Evolutionary conservation across 2,797 vertebrate genomes (phyloP).

Genomic region (Lycodopsis pacificus): DNA sequence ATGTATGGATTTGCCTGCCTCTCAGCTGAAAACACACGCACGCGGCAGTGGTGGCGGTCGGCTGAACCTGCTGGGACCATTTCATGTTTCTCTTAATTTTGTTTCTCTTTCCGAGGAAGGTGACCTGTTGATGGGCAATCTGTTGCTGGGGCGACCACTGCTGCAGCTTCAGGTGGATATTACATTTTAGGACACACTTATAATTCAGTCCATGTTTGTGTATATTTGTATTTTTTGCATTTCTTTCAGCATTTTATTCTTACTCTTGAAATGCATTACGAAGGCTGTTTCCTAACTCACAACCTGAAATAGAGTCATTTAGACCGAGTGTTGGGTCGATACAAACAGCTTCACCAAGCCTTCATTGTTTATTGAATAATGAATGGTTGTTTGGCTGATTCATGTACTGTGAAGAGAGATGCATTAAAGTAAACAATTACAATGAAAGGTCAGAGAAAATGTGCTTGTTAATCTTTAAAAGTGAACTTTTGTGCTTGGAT

Average conservation of each 20-base stretch:
- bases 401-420: neutral
- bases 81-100: slow-evolving; percentile 31
- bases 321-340: neutral
- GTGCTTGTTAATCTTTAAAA: neutral
- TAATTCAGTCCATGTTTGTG: neutral
- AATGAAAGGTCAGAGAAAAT: neutral
- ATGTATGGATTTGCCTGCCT: slow-evolving; percentile 34
- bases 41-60: slow-evolving; percentile 15
- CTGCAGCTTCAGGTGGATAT: slow-evolving; percentile 15
- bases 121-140: slow-evolving; percentile 64
- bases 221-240: neutral
- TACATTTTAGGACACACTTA: slow-evolving; percentile 3
- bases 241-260: neutral
- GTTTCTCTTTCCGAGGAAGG: slow-evolving; percentile 48
- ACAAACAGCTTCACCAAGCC: neutral
- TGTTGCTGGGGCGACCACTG: slow-evolving; percentile 24
- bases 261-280: neutral
- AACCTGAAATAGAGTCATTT: neutral
- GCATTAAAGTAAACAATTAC: neutral
- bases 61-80: slow-evolving; percentile 41
- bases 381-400: neutral
- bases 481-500: neutral
- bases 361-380: neutral
- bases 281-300: neutral
- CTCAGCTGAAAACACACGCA: slow-evolving; percentile 31